phyloP scores from a whole-genome alignment of 2,113 vertebrate genomes.

The Cromileptes altivelis region DNA sequence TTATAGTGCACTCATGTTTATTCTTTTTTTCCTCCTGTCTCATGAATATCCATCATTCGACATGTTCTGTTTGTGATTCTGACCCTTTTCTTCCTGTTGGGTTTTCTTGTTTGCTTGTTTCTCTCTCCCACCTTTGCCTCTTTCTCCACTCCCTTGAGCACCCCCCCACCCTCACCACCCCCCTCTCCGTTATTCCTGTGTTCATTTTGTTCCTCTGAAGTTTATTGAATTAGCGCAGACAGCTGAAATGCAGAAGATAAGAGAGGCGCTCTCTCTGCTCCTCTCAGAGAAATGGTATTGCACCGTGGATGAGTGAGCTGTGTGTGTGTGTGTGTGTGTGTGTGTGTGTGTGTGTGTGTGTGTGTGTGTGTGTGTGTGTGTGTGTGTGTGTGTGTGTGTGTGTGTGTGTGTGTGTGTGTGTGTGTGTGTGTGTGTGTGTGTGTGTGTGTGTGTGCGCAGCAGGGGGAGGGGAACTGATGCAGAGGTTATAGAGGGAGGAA shows the following conservation, averaged over 20 bases:
- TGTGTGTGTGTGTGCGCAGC: slow-evolving; percentile 12
- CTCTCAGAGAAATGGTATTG: slow-evolving; percentile 76
- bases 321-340: slow-evolving; percentile 22
- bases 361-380: slow-evolving; percentile 29
- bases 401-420: slow-evolving; percentile 48
- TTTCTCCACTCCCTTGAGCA: slow-evolving; percentile 31
- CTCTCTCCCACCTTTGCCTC: slow-evolving; percentile 59
- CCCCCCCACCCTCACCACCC: neutral
- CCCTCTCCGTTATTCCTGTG: slow-evolving; percentile 70
- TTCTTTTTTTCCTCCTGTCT: neutral
- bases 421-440: slow-evolving; percentile 44
- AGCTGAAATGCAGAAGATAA: slow-evolving; percentile 86
- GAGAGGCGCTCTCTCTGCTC: slow-evolving; percentile 68
- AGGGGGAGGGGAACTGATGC: slow-evolving; percentile 56
- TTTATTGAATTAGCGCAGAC: slow-evolving; percentile 87
- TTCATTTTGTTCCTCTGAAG: slow-evolving; percentile 83
- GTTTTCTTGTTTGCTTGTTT: slow-evolving; percentile 51
- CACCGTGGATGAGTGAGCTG: slow-evolving; percentile 66
- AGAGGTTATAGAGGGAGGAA: slow-evolving; percentile 70
- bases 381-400: slow-evolving; percentile 52
- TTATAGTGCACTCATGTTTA: neutral
- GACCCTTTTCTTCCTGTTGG: slow-evolving; percentile 5
- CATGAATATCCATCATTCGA: slow-evolving; percentile 2
- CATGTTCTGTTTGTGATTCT: slow-evolving; percentile 12
- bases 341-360: no score